phyloP scores from a whole-genome alignment of 2,113 vertebrate species.

The Phycodurus eques region DNA sequence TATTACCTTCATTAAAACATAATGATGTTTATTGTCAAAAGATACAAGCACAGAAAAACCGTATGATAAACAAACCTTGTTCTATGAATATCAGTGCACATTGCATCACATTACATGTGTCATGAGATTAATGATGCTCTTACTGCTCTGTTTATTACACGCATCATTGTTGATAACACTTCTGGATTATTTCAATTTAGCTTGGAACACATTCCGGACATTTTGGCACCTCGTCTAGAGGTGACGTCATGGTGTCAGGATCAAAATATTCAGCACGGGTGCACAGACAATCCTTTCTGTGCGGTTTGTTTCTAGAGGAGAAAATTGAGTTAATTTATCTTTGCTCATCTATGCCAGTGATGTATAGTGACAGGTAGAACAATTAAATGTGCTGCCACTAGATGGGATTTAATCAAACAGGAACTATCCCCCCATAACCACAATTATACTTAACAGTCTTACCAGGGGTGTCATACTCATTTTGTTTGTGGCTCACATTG shows the following conservation, averaged over 20 bases:
- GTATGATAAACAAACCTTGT: not conserved
- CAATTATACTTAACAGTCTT: no score
- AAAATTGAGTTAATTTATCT: not conserved
- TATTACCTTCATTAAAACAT: conserved; percentile 23
- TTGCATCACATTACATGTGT: not conserved
- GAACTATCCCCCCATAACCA: no score
- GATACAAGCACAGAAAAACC: conserved; percentile 14
- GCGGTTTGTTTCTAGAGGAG: not conserved
- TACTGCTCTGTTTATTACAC: conserved; percentile 31
- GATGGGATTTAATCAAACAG: no score
- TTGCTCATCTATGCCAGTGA: not conserved
- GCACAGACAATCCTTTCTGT: not conserved
- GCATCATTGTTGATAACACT: not conserved
- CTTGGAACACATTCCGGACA: not conserved
- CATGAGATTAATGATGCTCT: not conserved
- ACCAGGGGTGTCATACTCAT: no score
- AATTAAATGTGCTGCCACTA: not conserved
- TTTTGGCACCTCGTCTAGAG: not conserved
- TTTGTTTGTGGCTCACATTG: no score
- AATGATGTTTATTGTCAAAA: conserved; percentile 49
- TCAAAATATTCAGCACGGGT: not conserved
- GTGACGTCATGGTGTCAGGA: not conserved
- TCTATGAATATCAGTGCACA: no score
- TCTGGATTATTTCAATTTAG: not conserved
- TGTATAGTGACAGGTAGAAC: not conserved